Conservation (phyloP, 2,113 vertebrate species). For the Gasterosteus nipponicus region DNA sequence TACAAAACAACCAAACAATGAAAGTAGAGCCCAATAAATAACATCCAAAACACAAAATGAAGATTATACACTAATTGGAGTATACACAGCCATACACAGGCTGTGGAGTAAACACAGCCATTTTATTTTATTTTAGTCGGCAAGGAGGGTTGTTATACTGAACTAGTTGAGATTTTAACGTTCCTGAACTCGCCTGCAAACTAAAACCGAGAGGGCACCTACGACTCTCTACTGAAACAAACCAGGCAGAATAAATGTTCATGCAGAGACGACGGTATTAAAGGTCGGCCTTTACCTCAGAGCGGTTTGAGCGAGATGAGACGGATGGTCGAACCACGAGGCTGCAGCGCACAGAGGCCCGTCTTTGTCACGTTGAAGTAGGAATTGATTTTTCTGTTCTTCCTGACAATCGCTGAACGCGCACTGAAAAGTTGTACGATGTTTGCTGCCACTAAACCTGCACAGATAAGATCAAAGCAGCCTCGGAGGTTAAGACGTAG, state of each 20-base stretch:
- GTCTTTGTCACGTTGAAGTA: no score
- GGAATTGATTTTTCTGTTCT: neutral
- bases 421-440: neutral
- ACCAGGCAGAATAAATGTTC: neutral
- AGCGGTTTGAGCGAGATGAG: neutral
- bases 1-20: neutral
- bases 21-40: neutral
- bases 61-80: neutral
- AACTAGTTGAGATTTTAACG: neutral
- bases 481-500: neutral
- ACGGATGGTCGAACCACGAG: constrained; percentile 7
- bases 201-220: neutral
- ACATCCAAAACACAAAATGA: neutral
- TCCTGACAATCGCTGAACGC: neutral
- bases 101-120: neutral
- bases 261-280: no score
- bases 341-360: neutral
- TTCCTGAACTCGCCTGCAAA: neutral
- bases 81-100: no score
- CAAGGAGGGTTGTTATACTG: neutral
- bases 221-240: neutral
- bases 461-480: neutral
- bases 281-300: no score
- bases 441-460: neutral
- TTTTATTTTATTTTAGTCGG: neutral